These are phyloP conservation scores for Drosophila azteca DNA, from an alignment of 1,140 invertebrate genomes.

Conservation along the genomic window DNA sequence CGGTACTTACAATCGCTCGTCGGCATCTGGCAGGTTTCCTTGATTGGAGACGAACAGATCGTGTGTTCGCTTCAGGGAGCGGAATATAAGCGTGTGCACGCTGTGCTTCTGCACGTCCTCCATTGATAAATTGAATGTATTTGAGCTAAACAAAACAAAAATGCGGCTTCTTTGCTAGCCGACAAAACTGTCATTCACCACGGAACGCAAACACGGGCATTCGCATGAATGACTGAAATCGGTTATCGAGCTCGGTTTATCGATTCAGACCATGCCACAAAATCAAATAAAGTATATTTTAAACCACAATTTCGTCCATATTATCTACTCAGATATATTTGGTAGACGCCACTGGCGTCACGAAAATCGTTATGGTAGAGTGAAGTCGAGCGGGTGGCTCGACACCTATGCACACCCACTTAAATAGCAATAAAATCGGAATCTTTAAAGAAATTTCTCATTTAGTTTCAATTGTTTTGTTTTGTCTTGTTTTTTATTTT, in stretches of 20 bases:
- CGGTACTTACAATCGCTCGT: conserved; percentile 90
- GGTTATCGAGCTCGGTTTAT: conserved; percentile 4
- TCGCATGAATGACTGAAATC: not conserved
- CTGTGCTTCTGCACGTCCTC: conserved; percentile 98
- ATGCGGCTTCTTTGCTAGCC: conserved; percentile 37
- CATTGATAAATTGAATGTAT: conserved; percentile 49
- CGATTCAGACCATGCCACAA: no score
- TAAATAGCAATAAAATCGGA: not conserved
- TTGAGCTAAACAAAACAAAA: conserved; percentile 20
- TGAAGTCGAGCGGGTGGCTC: no score
- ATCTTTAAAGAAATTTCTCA: conserved; percentile 53
- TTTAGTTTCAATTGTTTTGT: not conserved
- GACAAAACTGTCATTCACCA: conserved; percentile 11
- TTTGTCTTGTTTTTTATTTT: conserved; percentile 50
- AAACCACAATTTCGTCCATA: not conserved
- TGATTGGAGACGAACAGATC: conserved; percentile 98
- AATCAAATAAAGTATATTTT: not conserved
- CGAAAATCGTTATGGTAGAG: not conserved
- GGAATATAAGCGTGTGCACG: conserved; percentile 97
- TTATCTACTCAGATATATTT: no score
- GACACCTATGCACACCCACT: not conserved
- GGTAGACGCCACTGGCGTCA: no score
- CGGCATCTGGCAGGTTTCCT: conserved; percentile 92
- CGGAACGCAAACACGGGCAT: no score
- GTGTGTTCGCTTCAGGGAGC: conserved; percentile 98